Conservation (phyloP, 2,888 invertebrate species). For the Cacoxenus indagator region DNA sequence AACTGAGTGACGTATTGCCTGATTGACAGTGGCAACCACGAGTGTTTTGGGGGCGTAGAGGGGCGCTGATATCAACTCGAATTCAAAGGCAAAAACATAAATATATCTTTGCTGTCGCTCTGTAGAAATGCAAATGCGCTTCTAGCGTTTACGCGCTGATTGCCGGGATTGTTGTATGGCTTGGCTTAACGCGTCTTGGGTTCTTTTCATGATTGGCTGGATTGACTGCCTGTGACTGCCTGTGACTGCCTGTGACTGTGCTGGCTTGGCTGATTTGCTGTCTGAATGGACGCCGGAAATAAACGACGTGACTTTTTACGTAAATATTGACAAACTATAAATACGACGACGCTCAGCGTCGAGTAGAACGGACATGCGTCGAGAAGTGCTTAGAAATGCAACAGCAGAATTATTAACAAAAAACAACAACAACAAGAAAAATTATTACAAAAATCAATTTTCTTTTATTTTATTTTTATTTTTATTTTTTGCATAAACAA, state of each 20-base stretch:
- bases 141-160: conserved; percentile 6
- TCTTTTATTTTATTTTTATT: neutral
- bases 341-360: neutral
- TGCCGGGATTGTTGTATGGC: neutral
- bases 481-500: neutral
- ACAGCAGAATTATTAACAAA: neutral
- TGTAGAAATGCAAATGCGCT: conserved; percentile 56
- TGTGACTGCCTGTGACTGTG: conserved; percentile 25
- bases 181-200: neutral
- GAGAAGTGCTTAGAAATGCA: neutral
- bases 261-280: conserved; percentile 54
- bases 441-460: neutral
- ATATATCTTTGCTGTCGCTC: conserved; percentile 35
- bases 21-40: conserved; percentile 56
- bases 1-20: conserved; percentile 57
- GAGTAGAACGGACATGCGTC: too few species aligned
- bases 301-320: conserved; percentile 68
- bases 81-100: neutral
- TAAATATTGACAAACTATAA: conserved; percentile 32
- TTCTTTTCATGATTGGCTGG: conserved; percentile 26
- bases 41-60: conserved; percentile 2
- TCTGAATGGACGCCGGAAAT: conserved; percentile 62
- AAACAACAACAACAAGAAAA: neutral
- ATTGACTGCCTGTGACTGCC: conserved; percentile 8
- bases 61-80: conserved; percentile 35